A percentile compares a stretch with the other conserved stretches of the same genome.
phyloP scores from a whole-genome alignment of 2,797 vertebrate species.

The Helarctos malayanus region DNA sequence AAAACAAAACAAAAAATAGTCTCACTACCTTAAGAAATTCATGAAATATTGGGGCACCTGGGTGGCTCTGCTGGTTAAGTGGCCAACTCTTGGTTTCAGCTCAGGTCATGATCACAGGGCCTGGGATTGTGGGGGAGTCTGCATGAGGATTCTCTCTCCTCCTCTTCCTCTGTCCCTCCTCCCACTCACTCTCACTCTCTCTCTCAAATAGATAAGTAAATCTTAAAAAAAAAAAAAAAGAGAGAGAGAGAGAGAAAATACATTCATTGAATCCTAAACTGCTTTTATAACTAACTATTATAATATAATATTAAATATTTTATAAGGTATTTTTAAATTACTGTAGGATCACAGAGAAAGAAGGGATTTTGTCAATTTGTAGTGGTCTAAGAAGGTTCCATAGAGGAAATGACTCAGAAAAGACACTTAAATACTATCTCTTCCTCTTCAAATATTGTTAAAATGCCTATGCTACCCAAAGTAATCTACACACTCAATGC shows the following conservation, averaged over 20 bases:
- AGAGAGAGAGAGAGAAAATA: neutral
- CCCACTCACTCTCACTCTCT: neutral
- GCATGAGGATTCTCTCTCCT: neutral
- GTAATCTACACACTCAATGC: neutral
- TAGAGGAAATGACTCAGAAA: neutral
- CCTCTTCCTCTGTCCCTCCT: neutral
- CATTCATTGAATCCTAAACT: neutral
- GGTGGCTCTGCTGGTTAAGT: neutral
- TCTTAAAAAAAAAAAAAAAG: neutral
- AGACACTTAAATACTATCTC: neutral
- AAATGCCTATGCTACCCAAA: neutral
- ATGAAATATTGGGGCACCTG: neutral
- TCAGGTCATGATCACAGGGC: neutral
- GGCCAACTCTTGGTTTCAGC: neutral
- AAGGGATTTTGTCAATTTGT: neutral
- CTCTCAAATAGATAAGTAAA: neutral
- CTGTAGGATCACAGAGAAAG: neutral
- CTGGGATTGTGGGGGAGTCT: neutral
- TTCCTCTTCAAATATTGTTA: neutral
- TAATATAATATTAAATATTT: neutral
- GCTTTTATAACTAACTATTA: neutral
- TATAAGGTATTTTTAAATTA: neutral
- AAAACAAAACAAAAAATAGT: neutral
- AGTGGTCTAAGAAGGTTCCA: neutral
- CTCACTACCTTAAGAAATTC: neutral